These are phyloP conservation scores for Pseudopipra pipra DNA, from an alignment of 2,113 vertebrate species.

Conservation along the genomic window DNA sequence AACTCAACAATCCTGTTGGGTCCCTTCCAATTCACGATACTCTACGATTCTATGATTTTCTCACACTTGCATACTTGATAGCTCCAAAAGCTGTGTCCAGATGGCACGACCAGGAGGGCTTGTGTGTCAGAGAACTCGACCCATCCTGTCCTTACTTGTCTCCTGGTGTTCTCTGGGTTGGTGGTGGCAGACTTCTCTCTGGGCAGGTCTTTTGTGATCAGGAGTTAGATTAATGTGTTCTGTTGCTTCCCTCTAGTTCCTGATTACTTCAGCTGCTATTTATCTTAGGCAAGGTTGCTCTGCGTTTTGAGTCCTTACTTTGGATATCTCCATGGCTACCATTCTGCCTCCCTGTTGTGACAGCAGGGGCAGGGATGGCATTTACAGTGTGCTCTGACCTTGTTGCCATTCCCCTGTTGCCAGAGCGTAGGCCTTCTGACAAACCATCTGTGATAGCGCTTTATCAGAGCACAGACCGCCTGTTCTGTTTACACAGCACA, in stretches of 20 bases:
- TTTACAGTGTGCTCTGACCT: not conserved
- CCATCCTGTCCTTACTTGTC: not conserved
- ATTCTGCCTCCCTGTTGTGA: not conserved
- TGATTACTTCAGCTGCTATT: not conserved
- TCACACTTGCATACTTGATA: not conserved
- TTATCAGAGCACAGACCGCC: not conserved
- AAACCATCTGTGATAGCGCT: not conserved
- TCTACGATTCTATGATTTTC: not conserved
- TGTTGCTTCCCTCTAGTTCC: not conserved
- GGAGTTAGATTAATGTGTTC: not conserved
- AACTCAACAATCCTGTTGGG: not conserved
- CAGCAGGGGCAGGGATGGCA: not conserved
- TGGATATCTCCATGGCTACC: not conserved
- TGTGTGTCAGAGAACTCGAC: accelerated
- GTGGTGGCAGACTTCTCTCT: not conserved
- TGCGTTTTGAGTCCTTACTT: not conserved
- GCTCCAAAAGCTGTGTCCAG: not conserved
- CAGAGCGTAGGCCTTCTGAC: not conserved
- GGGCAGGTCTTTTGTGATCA: not conserved
- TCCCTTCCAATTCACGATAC: not conserved
- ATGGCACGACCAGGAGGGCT: not conserved
- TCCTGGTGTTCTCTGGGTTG: accelerated
- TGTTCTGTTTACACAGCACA: not conserved
- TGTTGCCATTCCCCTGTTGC: not conserved
- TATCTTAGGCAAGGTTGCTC: not conserved